Conservation (phyloP, 2,797 vertebrate genomes). For the Geotrypetes seraphini region DNA sequence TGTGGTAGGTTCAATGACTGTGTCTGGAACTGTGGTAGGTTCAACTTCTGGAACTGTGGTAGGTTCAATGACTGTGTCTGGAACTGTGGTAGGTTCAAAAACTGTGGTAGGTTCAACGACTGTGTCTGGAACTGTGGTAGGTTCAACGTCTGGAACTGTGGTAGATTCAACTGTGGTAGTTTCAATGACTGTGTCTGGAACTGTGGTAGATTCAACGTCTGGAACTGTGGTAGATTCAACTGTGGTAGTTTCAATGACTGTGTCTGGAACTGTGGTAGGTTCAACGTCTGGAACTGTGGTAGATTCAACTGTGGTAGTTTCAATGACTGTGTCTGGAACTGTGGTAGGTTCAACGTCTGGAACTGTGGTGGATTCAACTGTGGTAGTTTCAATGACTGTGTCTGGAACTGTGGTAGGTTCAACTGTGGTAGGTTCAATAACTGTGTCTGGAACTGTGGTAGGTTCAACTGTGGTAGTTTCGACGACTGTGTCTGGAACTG, state of each 20-base stretch:
- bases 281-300: not conserved
- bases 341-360: not conserved
- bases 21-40: not conserved
- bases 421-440: too few relatives aligned
- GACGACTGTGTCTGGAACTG: too few relatives aligned
- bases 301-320: not conserved
- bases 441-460: not conserved
- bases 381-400: too few relatives aligned
- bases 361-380: not conserved
- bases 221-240: not conserved
- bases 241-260: too few relatives aligned
- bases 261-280: not conserved
- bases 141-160: not conserved
- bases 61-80: not conserved
- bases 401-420: not conserved
- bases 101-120: too few relatives aligned
- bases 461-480: not conserved
- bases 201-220: not conserved
- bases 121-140: not conserved
- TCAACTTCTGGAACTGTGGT: not conserved
- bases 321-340: too few relatives aligned
- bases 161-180: not conserved
- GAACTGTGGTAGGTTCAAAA: not conserved
- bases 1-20: too few relatives aligned
- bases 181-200: too few relatives aligned